These are phyloP conservation scores for Phalacrocorax aristotelis DNA, from an alignment of 2,113 vertebrate genomes.

Conservation along the genomic window DNA sequence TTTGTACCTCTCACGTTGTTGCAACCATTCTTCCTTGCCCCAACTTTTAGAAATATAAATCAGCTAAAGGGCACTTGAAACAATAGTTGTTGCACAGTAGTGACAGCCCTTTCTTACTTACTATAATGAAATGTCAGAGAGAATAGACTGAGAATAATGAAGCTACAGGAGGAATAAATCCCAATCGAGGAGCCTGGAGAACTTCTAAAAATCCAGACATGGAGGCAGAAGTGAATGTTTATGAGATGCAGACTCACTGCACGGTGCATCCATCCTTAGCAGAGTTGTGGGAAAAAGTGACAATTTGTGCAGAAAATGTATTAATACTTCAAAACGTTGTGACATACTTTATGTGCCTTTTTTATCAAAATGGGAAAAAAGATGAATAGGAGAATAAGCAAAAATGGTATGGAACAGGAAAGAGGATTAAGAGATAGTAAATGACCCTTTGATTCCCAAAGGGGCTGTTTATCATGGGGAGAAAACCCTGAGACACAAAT, in stretches of 20 bases:
- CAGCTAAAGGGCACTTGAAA: not conserved
- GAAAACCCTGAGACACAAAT: not conserved
- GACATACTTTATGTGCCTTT: not conserved
- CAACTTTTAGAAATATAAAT: not conserved
- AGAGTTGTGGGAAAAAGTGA: not conserved
- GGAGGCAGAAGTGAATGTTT: not conserved
- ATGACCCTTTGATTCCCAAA: not conserved
- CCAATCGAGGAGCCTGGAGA: not conserved
- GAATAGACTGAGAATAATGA: not conserved
- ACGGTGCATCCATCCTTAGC: not conserved
- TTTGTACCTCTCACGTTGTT: conserved; percentile 21
- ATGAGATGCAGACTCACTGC: not conserved
- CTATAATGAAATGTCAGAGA: not conserved
- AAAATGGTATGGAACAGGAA: not conserved
- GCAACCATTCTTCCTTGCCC: not conserved
- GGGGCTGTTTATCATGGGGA: not conserved
- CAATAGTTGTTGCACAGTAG: not conserved
- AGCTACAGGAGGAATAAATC: not conserved
- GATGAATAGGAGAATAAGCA: not conserved
- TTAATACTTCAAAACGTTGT: not conserved
- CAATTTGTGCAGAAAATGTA: not conserved
- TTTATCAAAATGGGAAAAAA: not conserved
- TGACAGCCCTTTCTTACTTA: not conserved
- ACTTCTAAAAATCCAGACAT: not conserved
- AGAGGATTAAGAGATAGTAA: not conserved